phyloP scores from a whole-genome alignment of 2,113 vertebrate species.

The Tor tambroides region DNA sequence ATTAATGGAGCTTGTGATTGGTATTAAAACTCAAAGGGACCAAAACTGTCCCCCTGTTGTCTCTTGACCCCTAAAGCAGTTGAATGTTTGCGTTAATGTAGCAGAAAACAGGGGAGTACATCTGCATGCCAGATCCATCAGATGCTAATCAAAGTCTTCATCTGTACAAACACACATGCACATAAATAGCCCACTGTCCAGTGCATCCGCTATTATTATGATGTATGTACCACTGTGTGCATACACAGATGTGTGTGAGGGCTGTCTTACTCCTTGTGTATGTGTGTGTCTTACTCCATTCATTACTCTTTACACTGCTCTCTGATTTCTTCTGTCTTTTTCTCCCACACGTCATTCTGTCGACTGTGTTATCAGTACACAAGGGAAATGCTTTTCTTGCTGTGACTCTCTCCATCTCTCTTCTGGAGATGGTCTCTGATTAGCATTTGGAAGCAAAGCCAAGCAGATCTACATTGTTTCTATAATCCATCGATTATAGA shows the following conservation, averaged over 20 bases:
- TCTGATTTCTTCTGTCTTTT: constrained; percentile 41
- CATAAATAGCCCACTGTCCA: not conserved
- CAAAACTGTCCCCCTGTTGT: not conserved
- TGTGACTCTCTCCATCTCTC: constrained; percentile 49
- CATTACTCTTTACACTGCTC: constrained; percentile 7
- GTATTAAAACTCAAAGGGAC: not conserved
- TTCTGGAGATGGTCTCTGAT: constrained; percentile 60
- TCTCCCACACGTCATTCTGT: constrained; percentile 37
- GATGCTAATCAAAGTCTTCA: constrained; percentile 55
- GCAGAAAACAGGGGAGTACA: constrained; percentile 13
- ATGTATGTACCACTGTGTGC: constrained; percentile 32
- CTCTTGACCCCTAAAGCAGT: not conserved
- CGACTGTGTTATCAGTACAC: constrained; percentile 36
- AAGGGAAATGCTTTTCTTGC: constrained; percentile 20
- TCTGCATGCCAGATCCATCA: constrained; percentile 30
- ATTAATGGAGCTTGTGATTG: not conserved
- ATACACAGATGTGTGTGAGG: constrained; percentile 8
- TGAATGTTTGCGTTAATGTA: constrained; percentile 4
- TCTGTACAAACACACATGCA: constrained; percentile 18
- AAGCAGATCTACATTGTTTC: constrained; percentile 11
- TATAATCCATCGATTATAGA: not conserved
- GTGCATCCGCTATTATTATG: constrained; percentile 5
- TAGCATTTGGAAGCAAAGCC: constrained; percentile 54
- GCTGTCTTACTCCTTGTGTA: not conserved
- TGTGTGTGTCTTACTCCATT: not conserved